phyloP scores from a whole-genome alignment of 2,888 invertebrate genomes.

The Drosophila eohydei region DNA sequence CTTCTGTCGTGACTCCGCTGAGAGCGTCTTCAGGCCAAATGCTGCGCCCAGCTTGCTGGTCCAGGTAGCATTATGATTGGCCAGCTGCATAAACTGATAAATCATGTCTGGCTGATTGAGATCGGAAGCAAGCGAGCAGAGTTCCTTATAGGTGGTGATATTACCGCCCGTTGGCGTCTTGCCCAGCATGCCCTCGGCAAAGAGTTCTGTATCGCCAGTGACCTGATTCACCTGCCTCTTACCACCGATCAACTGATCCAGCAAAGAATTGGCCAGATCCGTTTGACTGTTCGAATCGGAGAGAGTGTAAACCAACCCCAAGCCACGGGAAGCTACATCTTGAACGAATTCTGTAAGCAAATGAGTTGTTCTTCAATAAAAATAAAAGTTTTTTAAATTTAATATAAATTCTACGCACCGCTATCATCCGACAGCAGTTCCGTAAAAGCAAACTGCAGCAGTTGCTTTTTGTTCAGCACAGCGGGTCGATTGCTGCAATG shows the following conservation, averaged over 20 bases:
- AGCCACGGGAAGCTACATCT: constrained; percentile 96
- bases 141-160: constrained; percentile 96
- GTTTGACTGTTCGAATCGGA: constrained; percentile 90
- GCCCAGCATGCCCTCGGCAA: constrained; percentile 94
- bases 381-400: background rate
- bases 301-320: constrained; percentile 94
- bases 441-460: constrained; percentile 93
- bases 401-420: constrained; percentile 87
- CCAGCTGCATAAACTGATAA: constrained; percentile 98
- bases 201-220: constrained; percentile 92
- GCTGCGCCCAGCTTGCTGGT: constrained; percentile 96
- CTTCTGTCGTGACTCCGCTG: constrained; percentile 92
- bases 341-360: constrained; percentile 92
- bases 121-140: constrained; percentile 96
- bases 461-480: constrained; percentile 88
- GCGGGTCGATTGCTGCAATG: constrained; percentile 90
- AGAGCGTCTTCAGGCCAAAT: constrained; percentile 95
- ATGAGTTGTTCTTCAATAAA: background rate
- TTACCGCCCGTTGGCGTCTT: constrained; percentile 94
- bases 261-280: constrained; percentile 90
- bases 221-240: constrained; percentile 90
- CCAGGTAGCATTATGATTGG: constrained; percentile 97
- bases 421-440: constrained; percentile 94
- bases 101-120: constrained; percentile 97
- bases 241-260: constrained; percentile 93